Percentiles rank a stretch among this genome's conserved stretches.
Evolutionary conservation across 2,797 vertebrate species (phyloP).

Genomic region (Mormyrus proboscirostris): DNA sequence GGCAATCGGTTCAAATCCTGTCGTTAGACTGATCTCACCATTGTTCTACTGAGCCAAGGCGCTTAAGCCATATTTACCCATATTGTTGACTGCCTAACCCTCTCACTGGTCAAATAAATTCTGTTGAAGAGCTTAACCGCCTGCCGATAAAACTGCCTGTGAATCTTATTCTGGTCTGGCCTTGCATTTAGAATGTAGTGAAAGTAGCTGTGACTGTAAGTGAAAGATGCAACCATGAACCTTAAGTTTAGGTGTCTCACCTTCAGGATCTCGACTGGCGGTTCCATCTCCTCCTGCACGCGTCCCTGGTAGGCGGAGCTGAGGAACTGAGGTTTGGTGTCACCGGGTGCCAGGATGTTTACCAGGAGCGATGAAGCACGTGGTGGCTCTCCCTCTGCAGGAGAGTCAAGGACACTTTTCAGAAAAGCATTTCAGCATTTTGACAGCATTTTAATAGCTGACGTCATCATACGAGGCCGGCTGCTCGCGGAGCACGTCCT

Average conservation of each 20-base stretch:
- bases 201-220: neutral
- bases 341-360: constrained; percentile 51
- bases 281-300: constrained; percentile 53
- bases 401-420: constrained; percentile 13
- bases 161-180: neutral
- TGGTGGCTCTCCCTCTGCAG: constrained; percentile 52
- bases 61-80: neutral
- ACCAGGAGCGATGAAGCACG: constrained; percentile 53
- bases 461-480: neutral
- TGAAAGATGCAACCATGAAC: neutral
- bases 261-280: constrained; percentile 42
- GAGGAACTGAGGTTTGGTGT: constrained; percentile 57
- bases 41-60: neutral
- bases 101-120: neutral
- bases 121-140: neutral
- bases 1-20: neutral
- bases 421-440: neutral
- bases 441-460: neutral
- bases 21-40: neutral
- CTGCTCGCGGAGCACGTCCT: neutral
- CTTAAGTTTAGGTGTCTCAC: constrained; percentile 39
- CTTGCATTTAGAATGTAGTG: neutral
- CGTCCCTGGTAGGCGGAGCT: constrained; percentile 43
- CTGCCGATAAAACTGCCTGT: neutral
- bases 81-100: neutral